Conservation (phyloP, 2,797 vertebrate species). For the Enteromius argenteus region DNA sequence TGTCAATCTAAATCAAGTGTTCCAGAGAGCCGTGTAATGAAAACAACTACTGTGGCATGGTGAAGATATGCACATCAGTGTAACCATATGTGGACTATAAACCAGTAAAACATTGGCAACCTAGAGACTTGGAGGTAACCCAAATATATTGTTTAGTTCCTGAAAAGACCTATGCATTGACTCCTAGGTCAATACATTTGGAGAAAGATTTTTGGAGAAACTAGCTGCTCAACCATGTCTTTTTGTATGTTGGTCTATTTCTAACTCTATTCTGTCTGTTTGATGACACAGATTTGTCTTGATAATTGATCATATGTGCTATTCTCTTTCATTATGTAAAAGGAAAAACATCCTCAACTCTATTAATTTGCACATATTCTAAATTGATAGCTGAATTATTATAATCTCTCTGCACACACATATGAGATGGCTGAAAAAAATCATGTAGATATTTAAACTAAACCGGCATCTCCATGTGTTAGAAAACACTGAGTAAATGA, state of each 20-base stretch:
- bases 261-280: background rate
- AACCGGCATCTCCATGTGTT: slow-evolving; percentile 10
- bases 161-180: slow-evolving; percentile 31
- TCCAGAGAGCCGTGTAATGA: background rate
- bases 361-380: background rate
- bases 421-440: background rate
- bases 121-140: background rate
- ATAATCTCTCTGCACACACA: background rate
- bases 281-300: background rate
- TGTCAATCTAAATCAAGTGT: background rate
- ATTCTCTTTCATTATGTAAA: slow-evolving; percentile 11
- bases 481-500: slow-evolving; percentile 26
- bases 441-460: background rate
- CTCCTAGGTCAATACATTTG: background rate
- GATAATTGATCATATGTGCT: background rate
- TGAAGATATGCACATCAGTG: background rate
- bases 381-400: background rate
- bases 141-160: slow-evolving; percentile 2
- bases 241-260: background rate
- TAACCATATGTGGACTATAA: slow-evolving; percentile 7
- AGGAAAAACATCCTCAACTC: background rate
- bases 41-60: slow-evolving; percentile 8
- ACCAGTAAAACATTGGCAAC: background rate
- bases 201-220: background rate
- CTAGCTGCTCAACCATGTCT: background rate